phyloP scores from a whole-genome alignment of 2,888 invertebrate species.

The Synergus umbraculus region DNA sequence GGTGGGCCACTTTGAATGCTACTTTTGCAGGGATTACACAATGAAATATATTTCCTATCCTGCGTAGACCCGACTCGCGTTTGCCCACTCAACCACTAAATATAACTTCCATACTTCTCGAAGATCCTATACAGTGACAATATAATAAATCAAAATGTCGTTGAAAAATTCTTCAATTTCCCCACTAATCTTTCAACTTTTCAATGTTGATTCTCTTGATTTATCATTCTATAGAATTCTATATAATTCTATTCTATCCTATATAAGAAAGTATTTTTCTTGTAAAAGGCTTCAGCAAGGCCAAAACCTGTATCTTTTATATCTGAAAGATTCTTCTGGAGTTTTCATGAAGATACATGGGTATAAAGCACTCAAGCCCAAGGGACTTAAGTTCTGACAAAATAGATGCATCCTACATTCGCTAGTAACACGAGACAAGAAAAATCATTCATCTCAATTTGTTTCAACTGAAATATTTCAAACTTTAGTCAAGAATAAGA shows the following conservation, averaged over 20 bases:
- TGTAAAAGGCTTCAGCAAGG: not conserved
- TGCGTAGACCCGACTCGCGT: slow-evolving; percentile 54
- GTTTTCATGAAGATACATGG: slow-evolving; percentile 12
- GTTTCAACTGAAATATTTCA: not conserved
- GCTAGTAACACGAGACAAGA: not conserved
- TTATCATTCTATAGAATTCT: too few species aligned
- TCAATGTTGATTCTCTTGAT: not conserved
- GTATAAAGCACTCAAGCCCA: not conserved
- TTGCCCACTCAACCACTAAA: slow-evolving; percentile 65
- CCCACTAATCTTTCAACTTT: slow-evolving; percentile 46
- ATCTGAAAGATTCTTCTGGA: slow-evolving; percentile 9
- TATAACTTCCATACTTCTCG: slow-evolving; percentile 63
- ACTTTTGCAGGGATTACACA: slow-evolving; percentile 71
- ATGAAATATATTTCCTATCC: slow-evolving; percentile 73
- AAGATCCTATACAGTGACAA: slow-evolving; percentile 62
- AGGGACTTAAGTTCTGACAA: slow-evolving; percentile 11
- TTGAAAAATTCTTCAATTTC: slow-evolving; percentile 60
- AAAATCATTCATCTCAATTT: slow-evolving; percentile 26
- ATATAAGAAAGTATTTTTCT: not conserved
- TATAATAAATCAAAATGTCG: slow-evolving; percentile 65
- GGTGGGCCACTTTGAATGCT: slow-evolving; percentile 49
- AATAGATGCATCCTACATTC: slow-evolving; percentile 12
- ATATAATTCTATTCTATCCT: too few species aligned
- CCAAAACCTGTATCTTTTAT: not conserved
- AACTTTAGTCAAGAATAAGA: not conserved